Evolutionary conservation across 2,888 invertebrate genomes (phyloP).

Genomic region (Hoplodrina ambigua): DNA sequence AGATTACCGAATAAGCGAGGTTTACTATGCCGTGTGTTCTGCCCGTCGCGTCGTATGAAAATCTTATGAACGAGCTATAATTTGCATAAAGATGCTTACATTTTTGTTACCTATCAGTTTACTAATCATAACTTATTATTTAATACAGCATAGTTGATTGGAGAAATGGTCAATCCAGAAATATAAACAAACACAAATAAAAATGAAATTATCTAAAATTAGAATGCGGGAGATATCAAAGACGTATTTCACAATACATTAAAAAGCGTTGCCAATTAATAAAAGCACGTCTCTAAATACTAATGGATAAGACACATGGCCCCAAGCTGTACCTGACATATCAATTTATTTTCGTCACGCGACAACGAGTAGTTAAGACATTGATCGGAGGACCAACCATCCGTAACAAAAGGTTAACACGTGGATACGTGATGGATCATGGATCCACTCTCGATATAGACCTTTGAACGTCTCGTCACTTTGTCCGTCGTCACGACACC

Average conservation of each 20-base stretch:
- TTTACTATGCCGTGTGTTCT: not conserved
- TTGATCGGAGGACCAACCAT: constrained; percentile 36
- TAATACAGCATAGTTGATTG: not conserved
- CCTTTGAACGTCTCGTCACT: constrained; percentile 2
- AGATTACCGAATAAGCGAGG: constrained; percentile 1
- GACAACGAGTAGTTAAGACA: constrained; percentile 26
- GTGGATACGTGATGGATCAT: constrained; percentile 18
- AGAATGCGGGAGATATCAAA: not conserved
- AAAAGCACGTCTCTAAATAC: constrained; percentile 10
- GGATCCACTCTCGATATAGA: constrained; percentile 30
- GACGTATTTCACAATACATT: not conserved
- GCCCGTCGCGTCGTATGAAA: too few relatives aligned
- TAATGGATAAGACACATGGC: constrained; percentile 11
- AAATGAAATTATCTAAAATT: not conserved
- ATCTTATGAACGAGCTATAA: too few relatives aligned
- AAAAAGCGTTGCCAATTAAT: constrained; percentile 4
- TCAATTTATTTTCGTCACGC: constrained; percentile 38
- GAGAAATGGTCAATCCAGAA: not conserved
- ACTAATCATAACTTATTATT: not conserved
- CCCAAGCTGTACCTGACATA: constrained; percentile 26
- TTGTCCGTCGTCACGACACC: not conserved
- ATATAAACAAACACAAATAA: not conserved
- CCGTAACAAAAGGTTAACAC: constrained; percentile 40
- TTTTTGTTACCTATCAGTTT: too few relatives aligned
- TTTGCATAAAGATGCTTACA: too few relatives aligned